Percentiles rank a stretch among this genome's conserved stretches.
Evolutionary conservation across 2,888 invertebrate genomes (phyloP).

Genomic region (Pilophorus perplexus): DNA sequence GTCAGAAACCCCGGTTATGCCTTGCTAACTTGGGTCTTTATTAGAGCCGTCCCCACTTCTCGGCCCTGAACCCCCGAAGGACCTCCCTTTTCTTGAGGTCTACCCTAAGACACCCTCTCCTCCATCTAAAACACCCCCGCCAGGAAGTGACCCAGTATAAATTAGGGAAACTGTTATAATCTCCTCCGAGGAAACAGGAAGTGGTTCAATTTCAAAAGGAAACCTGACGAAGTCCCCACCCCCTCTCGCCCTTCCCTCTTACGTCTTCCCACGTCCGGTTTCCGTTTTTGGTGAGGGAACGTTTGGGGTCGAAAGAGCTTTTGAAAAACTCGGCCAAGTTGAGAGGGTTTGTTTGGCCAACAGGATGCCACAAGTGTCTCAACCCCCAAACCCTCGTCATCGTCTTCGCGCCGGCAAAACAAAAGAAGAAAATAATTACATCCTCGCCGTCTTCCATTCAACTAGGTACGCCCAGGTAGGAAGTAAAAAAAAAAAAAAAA

Average conservation of each 20-base stretch:
- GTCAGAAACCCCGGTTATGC: too few relatives aligned
- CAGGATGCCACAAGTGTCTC: not conserved
- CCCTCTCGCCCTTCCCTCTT: not conserved
- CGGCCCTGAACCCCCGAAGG: too few relatives aligned
- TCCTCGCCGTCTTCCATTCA: too few relatives aligned
- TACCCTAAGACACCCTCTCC: too few relatives aligned
- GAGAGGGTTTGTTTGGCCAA: not conserved
- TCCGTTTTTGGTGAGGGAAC: not conserved
- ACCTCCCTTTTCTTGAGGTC: too few relatives aligned
- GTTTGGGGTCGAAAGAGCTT: not conserved
- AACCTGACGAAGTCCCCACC: not conserved
- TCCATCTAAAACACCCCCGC: too few relatives aligned
- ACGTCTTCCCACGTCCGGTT: not conserved
- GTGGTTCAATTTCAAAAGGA: conserved; percentile 22
- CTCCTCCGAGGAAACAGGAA: conserved; percentile 33
- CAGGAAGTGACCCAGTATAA: conserved; percentile 35
- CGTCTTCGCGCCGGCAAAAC: too few relatives aligned
- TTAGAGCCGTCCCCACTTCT: too few relatives aligned
- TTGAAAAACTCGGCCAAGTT: not conserved
- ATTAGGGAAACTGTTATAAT: conserved; percentile 35
- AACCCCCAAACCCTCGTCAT: not conserved
- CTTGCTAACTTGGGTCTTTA: too few relatives aligned
- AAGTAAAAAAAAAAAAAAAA: not conserved
- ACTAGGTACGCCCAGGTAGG: too few relatives aligned
- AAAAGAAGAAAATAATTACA: too few relatives aligned